Conservation (phyloP, 64 coral and sea anemone species). For the Pachyseris speciosa region DNA sequence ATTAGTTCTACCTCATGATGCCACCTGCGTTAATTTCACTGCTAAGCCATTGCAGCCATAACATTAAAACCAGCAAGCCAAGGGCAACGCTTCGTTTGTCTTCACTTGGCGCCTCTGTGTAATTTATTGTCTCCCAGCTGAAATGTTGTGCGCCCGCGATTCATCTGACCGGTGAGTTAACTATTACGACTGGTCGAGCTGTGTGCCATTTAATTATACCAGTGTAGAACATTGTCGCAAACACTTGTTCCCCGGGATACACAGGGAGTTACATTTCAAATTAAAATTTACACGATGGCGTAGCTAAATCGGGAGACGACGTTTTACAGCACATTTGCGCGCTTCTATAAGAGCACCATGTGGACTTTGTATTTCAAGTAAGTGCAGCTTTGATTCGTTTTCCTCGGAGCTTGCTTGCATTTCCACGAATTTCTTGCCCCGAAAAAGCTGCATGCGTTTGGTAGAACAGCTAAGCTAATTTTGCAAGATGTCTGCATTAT, state of each 20-base stretch:
- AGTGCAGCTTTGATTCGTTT: not conserved
- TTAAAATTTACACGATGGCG: conserved; percentile 25
- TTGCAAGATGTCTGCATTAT: conserved; percentile 28
- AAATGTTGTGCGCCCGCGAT: not conserved
- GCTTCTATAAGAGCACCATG: not conserved
- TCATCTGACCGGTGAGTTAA: not conserved
- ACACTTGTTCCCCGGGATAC: conserved; percentile 43
- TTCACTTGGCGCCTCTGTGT: not conserved
- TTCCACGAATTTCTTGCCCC: not conserved
- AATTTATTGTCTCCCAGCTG: not conserved
- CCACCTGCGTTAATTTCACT: conserved; percentile 17
- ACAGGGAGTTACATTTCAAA: not conserved
- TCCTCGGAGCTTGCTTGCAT: conserved; percentile 6
- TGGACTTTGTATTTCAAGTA: conserved; percentile 38
- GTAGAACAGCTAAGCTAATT: not conserved
- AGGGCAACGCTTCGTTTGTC: not conserved
- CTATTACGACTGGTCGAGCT: not conserved
- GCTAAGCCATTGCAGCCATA: not conserved
- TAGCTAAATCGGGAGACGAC: not conserved
- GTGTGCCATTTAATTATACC: conserved; percentile 5
- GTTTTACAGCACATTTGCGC: not conserved
- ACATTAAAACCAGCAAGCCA: not conserved
- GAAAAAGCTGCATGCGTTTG: not conserved
- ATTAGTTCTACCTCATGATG: not conserved
- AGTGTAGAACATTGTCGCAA: not conserved